Conservation (phyloP, 53 echinoderm and acorn worm species). For the Echinarachnius parma region DNA sequence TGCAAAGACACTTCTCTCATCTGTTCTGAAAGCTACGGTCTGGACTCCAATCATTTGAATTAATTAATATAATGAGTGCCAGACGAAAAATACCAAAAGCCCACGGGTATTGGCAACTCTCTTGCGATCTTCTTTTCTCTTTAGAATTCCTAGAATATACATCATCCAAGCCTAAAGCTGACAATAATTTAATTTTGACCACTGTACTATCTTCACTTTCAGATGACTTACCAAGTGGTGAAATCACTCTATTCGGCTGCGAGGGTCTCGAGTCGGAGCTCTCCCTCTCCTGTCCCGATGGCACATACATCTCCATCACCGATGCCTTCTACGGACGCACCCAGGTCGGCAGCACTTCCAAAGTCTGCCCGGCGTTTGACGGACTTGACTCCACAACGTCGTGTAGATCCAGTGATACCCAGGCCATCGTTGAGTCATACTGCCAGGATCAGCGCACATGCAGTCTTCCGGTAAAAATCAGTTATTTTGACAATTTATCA, state of each 20-base stretch:
- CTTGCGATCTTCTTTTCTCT: too few relatives aligned
- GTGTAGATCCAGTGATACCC: slow-evolving; percentile 63
- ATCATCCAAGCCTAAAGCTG: too few relatives aligned
- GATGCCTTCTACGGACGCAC: slow-evolving; percentile 85
- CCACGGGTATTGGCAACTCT: too few relatives aligned
- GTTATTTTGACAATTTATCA: neutral
- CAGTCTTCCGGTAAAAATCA: slow-evolving; percentile 61
- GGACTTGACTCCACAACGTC: slow-evolving; percentile 48
- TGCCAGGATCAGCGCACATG: slow-evolving; percentile 75
- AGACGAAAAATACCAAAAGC: too few relatives aligned
- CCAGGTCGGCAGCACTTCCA: slow-evolving; percentile 58
- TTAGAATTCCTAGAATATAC: too few relatives aligned
- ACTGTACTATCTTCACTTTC: neutral
- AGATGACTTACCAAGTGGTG: slow-evolving; percentile 72
- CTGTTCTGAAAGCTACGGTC: too few relatives aligned
- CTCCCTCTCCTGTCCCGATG: slow-evolving; percentile 66
- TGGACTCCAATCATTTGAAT: too few relatives aligned
- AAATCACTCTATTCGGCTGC: slow-evolving; percentile 64
- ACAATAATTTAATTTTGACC: neutral
- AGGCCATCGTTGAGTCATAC: slow-evolving; percentile 64
- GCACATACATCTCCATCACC: slow-evolving; percentile 61
- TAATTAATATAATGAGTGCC: too few relatives aligned
- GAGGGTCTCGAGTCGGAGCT: slow-evolving; percentile 64
- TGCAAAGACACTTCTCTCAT: too few relatives aligned
- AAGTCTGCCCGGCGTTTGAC: slow-evolving; percentile 52